A percentile compares a stretch with the other conserved stretches of the same genome.
Conservation (phyloP, 2,888 invertebrate genomes). For the Noctua pronuba region DNA sequence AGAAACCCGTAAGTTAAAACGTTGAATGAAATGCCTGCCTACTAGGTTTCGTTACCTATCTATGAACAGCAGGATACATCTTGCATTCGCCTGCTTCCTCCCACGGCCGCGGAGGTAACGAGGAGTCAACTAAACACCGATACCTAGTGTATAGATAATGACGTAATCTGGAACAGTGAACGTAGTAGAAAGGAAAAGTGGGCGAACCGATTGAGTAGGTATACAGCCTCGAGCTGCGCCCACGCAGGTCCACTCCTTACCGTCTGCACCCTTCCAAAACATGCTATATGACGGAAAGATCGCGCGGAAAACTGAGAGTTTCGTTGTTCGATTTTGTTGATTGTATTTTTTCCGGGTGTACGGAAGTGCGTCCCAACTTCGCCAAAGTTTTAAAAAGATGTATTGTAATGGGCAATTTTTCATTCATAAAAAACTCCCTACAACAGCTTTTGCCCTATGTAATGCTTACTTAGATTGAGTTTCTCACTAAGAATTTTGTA, state of each 20-base stretch:
- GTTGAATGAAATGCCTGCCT: background rate
- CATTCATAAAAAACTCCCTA: background rate
- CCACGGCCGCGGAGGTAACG: conserved; percentile 56
- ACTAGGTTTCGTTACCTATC: background rate
- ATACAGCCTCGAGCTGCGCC: conserved; percentile 85
- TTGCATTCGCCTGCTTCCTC: conserved; percentile 38
- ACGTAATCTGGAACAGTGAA: conserved; percentile 89
- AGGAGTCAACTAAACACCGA: conserved; percentile 69
- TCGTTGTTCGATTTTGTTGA: background rate
- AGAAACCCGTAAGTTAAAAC: background rate
- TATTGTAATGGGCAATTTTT: background rate
- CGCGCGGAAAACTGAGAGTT: conserved; percentile 26
- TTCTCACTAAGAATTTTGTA: conserved; percentile 6
- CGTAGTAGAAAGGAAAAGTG: conserved; percentile 89
- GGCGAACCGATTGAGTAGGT: conserved; percentile 81
- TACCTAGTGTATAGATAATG: conserved; percentile 72
- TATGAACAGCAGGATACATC: conserved; percentile 4
- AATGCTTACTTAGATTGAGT: background rate
- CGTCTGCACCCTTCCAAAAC: conserved; percentile 75
- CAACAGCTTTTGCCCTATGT: background rate
- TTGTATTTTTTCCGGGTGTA: background rate
- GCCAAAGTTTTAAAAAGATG: conserved; percentile 5
- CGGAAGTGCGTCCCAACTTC: background rate
- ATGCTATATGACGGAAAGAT: conserved; percentile 48
- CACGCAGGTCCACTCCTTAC: conserved; percentile 78